Conservation (phyloP, 2,888 invertebrate genomes). For the Phyllotreta striolata region DNA sequence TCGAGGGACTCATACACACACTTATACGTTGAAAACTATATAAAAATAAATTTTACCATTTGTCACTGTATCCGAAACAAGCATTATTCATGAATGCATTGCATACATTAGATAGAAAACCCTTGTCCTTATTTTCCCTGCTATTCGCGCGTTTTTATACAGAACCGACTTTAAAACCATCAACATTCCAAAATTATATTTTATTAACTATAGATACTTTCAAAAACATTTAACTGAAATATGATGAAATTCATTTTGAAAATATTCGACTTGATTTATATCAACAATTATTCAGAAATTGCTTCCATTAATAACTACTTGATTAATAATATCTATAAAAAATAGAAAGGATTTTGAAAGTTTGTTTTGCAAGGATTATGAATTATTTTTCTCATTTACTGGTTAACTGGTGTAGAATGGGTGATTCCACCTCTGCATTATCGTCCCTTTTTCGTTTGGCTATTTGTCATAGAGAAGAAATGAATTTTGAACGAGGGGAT, state of each 20-base stretch:
- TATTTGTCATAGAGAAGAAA: constrained; percentile 50
- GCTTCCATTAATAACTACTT: too few species aligned
- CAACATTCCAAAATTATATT: too few species aligned
- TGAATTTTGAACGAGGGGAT: constrained; percentile 50
- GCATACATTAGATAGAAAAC: constrained; percentile 35
- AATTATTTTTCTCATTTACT: too few species aligned
- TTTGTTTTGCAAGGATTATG: too few species aligned
- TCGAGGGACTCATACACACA: not conserved
- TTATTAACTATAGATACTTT: too few species aligned
- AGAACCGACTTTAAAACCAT: not conserved
- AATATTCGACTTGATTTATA: too few species aligned
- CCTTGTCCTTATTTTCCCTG: constrained; percentile 22
- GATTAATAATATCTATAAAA: too few species aligned
- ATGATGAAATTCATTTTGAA: too few species aligned
- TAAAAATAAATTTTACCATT: constrained; percentile 30
- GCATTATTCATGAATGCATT: constrained; percentile 36
- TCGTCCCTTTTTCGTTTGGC: constrained; percentile 41
- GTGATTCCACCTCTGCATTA: constrained; percentile 16
- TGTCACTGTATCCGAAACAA: constrained; percentile 29
- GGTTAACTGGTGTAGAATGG: too few species aligned
- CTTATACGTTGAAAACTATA: constrained; percentile 19
- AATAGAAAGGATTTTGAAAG: too few species aligned
- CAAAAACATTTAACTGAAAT: too few species aligned
- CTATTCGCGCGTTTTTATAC: constrained; percentile 16
- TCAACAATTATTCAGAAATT: too few species aligned